These are phyloP conservation scores for Anniella stebbinsi DNA, from an alignment of 2,797 vertebrate species.

Conservation along the genomic window DNA sequence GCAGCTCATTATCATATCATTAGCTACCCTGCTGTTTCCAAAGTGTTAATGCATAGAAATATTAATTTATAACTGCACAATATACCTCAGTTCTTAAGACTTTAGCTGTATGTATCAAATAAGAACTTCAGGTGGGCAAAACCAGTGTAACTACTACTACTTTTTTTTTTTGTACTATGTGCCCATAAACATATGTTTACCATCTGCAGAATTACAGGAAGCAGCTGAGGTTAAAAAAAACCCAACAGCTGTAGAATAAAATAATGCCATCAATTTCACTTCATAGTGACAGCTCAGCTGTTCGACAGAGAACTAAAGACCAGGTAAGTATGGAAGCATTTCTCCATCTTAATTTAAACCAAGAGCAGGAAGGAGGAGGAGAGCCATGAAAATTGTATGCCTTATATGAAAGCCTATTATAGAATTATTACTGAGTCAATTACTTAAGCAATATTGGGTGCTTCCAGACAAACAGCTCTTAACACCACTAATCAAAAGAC, in stretches of 20 bases:
- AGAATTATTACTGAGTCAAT: not conserved
- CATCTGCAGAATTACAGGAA: slow-evolving; percentile 81
- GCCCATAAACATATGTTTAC: slow-evolving; percentile 83
- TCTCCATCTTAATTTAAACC: slow-evolving; percentile 22
- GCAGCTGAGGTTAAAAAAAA: slow-evolving; percentile 77
- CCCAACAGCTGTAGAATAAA: slow-evolving; percentile 78
- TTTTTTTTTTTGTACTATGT: slow-evolving; percentile 49
- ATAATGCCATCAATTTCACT: slow-evolving; percentile 79
- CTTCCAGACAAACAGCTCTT: too few species aligned
- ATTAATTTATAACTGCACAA: slow-evolving; percentile 77
- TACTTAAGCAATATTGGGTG: slow-evolving; percentile 22
- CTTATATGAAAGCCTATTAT: slow-evolving; percentile 25
- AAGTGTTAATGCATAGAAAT: slow-evolving; percentile 77
- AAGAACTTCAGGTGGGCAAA: slow-evolving; percentile 63
- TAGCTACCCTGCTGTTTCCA: slow-evolving; percentile 78
- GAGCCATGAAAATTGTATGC: not conserved
- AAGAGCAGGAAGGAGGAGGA: not conserved
- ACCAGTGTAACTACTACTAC: slow-evolving; percentile 51
- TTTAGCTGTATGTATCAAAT: slow-evolving; percentile 71
- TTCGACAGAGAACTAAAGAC: slow-evolving; percentile 58
- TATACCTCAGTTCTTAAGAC: slow-evolving; percentile 64
- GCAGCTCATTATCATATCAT: slow-evolving; percentile 82
- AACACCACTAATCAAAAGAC: too few species aligned
- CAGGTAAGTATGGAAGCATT: slow-evolving; percentile 54
- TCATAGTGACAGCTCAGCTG: slow-evolving; percentile 70